phyloP scores from a whole-genome alignment of 2,888 invertebrate species.

The Osmoderma eremita region DNA sequence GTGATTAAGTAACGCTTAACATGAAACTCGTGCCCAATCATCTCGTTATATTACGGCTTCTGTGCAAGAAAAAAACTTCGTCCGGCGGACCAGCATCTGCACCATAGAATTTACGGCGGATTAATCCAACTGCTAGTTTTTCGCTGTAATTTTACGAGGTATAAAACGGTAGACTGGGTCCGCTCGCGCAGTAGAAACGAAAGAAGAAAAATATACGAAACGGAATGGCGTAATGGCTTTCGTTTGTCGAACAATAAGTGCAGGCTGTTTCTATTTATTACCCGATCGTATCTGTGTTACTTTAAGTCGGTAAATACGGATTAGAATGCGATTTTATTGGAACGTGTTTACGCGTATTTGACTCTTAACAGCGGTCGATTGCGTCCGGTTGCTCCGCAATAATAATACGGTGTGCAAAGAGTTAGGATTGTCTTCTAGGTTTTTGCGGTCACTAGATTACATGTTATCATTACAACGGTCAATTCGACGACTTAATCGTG shows the following conservation, averaged over 20 bases:
- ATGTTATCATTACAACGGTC: no score
- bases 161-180: slow-evolving; percentile 2
- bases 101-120: slow-evolving; percentile 4
- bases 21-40: slow-evolving; percentile 28
- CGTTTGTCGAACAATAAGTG: slow-evolving; percentile 1
- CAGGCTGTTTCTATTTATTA: slow-evolving; percentile 12
- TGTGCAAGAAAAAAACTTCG: slow-evolving; percentile 18
- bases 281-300: slow-evolving; percentile 12
- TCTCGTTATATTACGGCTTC: slow-evolving; percentile 18
- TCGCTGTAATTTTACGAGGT: slow-evolving; percentile 16
- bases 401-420: no score
- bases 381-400: no score
- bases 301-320: slow-evolving; percentile 9
- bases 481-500: no score
- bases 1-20: slow-evolving; percentile 25
- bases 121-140: slow-evolving; percentile 22
- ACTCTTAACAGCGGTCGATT: neutral
- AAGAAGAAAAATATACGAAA: neutral
- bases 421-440: no score
- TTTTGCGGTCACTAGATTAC: no score
- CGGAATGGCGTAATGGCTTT: slow-evolving; percentile 14
- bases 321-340: slow-evolving; percentile 20
- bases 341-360: slow-evolving; percentile 2
- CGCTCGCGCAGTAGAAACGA: neutral
- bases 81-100: neutral